These are phyloP conservation scores for Rhorus exstirpatorius DNA, from an alignment of 2,888 invertebrate genomes.

Conservation along the genomic window DNA sequence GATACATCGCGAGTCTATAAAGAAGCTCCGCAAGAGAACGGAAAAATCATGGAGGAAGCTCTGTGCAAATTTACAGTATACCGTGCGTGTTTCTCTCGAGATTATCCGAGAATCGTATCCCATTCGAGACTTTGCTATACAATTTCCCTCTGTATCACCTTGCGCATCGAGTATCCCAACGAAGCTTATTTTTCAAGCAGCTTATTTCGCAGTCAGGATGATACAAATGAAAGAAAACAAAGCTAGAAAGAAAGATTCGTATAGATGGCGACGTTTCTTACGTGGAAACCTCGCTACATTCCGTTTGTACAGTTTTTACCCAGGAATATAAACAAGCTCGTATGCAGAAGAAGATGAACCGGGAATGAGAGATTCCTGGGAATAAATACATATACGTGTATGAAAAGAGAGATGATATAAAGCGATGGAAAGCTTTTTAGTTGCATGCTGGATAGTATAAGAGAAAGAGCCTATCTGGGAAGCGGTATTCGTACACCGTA, in stretches of 20 bases:
- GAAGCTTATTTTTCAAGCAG: slow-evolving; percentile 5
- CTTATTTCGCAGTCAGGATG: slow-evolving; percentile 11
- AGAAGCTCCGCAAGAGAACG: not conserved
- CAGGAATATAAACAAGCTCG: slow-evolving; percentile 60
- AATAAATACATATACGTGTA: slow-evolving; percentile 9
- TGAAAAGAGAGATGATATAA: slow-evolving; percentile 56
- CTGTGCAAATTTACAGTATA: not conserved
- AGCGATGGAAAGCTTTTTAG: slow-evolving; percentile 71
- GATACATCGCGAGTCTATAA: no score
- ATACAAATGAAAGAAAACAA: not conserved
- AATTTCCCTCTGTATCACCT: not conserved
- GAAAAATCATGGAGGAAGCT: not conserved
- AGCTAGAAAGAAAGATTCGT: slow-evolving; percentile 5
- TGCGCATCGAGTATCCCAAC: not conserved
- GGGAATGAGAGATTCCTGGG: slow-evolving; percentile 40
- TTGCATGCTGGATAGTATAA: slow-evolving; percentile 63
- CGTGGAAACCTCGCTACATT: slow-evolving; percentile 46
- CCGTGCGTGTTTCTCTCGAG: not conserved
- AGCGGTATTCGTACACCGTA: not conserved
- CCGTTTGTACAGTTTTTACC: slow-evolving; percentile 63
- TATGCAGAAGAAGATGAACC: slow-evolving; percentile 46
- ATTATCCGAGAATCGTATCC: not conserved
- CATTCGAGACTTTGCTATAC: not conserved
- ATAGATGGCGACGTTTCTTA: slow-evolving; percentile 49
- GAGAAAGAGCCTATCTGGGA: not conserved